phyloP scores from a whole-genome alignment of 2,113 vertebrate species.

The Dipodomys stephensi region DNA sequence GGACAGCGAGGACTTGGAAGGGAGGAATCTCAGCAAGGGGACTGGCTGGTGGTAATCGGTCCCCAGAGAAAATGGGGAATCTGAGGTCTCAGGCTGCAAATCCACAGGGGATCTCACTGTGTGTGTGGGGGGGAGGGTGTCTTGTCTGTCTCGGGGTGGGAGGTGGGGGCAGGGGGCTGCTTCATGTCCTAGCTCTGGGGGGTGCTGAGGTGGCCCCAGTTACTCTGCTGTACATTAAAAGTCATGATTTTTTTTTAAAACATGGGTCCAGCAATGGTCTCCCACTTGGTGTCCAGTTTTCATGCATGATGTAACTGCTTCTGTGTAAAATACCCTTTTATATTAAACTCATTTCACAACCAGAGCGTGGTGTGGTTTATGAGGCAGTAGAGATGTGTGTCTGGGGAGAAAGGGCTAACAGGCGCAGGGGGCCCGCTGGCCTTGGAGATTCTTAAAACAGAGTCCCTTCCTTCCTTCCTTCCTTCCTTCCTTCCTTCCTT shows the following conservation, averaged over 20 bases:
- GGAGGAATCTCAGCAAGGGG: no score
- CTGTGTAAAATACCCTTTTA: conserved; percentile 8
- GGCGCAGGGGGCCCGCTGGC: background rate
- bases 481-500: no score
- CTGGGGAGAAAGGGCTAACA: no score
- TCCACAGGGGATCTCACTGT: accelerated
- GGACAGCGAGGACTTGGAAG: background rate
- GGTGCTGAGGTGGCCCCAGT: background rate
- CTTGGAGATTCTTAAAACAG: background rate
- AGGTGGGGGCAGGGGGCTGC: background rate
- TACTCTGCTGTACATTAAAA: conserved; percentile 7
- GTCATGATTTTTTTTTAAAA: background rate
- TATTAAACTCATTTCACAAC: conserved; percentile 36
- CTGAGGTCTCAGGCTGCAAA: background rate
- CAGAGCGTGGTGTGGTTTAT: background rate
- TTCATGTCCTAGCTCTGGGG: background rate
- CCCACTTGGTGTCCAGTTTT: background rate
- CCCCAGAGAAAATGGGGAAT: no score
- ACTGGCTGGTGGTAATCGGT: background rate
- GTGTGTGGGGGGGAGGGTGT: background rate
- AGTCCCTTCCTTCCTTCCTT: no score
- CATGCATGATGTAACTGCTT: background rate
- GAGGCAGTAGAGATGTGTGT: background rate
- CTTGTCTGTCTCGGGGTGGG: background rate
- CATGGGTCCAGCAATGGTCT: accelerated